These are phyloP conservation scores for Clarias laeviceps DNA, from an alignment of 2,797 vertebrate species.

Conservation along the genomic window DNA sequence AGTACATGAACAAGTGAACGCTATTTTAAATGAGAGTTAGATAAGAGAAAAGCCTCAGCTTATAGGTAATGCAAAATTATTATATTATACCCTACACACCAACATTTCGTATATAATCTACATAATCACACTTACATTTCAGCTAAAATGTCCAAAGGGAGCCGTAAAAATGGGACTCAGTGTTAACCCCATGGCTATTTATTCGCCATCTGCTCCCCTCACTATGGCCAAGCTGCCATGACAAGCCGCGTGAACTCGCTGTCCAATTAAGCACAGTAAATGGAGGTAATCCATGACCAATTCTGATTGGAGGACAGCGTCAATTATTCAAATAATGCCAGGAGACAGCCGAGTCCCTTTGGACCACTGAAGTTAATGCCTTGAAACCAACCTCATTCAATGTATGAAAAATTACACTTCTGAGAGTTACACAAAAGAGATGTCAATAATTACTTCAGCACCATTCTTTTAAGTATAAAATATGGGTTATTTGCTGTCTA, in stretches of 20 bases:
- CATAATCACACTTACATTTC: background rate
- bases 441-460: constrained; percentile 4
- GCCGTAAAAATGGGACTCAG: constrained; percentile 54
- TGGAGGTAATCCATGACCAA: constrained; percentile 54
- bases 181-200: constrained; percentile 60
- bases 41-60: constrained; percentile 29
- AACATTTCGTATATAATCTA: background rate
- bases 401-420: background rate
- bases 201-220: constrained; percentile 55
- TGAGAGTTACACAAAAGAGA: constrained; percentile 23
- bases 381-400: background rate
- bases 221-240: constrained; percentile 23
- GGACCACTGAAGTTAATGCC: constrained; percentile 28
- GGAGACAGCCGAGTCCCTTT: constrained; percentile 29
- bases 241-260: constrained; percentile 29
- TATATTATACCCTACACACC: constrained; percentile 50
- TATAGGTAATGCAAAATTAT: constrained; percentile 36
- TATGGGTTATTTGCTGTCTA: background rate
- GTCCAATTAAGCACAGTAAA: constrained; percentile 56
- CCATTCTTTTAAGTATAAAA: background rate
- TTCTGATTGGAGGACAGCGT: constrained; percentile 52
- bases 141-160: constrained; percentile 37
- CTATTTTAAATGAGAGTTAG: background rate
- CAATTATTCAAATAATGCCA: constrained; percentile 49
- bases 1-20: background rate